Conservation (phyloP, 64 coral and sea anemone genomes). For the Montipora capricornis region DNA sequence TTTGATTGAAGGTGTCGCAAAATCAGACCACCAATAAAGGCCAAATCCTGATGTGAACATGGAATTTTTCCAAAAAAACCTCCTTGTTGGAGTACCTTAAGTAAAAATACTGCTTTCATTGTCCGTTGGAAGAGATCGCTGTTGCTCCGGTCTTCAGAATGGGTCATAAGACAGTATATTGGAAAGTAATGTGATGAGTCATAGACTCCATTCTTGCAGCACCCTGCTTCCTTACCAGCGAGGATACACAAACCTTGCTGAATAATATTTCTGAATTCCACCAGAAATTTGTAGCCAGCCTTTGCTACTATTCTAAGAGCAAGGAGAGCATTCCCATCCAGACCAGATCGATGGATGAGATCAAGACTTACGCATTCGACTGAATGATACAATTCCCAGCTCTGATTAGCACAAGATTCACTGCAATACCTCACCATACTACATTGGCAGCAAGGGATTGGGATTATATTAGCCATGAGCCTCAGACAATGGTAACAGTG, state of each 20-base stretch:
- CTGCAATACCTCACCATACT: slow-evolving; percentile 83
- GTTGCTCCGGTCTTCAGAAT: slow-evolving; percentile 72
- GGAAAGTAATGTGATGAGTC: slow-evolving; percentile 70
- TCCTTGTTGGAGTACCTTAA: slow-evolving; percentile 71
- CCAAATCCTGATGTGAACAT: slow-evolving; percentile 7
- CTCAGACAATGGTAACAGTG: slow-evolving; percentile 92
- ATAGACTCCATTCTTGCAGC: slow-evolving; percentile 60
- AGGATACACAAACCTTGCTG: neutral
- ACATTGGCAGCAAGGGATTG: slow-evolving; percentile 80
- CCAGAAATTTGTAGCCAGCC: slow-evolving; percentile 69
- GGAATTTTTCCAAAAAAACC: slow-evolving; percentile 42
- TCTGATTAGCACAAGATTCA: slow-evolving; percentile 68
- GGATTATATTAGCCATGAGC: neutral
- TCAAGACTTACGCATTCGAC: slow-evolving; percentile 84
- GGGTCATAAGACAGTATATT: slow-evolving; percentile 90
- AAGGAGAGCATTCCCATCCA: slow-evolving; percentile 80
- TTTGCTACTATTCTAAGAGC: slow-evolving; percentile 83
- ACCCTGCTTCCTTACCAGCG: slow-evolving; percentile 44
- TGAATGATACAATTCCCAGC: slow-evolving; percentile 86
- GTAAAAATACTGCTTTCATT: slow-evolving; percentile 75
- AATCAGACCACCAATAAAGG: slow-evolving; percentile 77
- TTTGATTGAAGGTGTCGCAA: slow-evolving; percentile 85
- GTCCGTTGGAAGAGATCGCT: slow-evolving; percentile 92
- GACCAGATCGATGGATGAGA: slow-evolving; percentile 67
- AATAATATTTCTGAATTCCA: slow-evolving; percentile 38